Evolutionary conservation across 2,888 invertebrate genomes (phyloP).

Genomic region (Cynaeus angustus): DNA sequence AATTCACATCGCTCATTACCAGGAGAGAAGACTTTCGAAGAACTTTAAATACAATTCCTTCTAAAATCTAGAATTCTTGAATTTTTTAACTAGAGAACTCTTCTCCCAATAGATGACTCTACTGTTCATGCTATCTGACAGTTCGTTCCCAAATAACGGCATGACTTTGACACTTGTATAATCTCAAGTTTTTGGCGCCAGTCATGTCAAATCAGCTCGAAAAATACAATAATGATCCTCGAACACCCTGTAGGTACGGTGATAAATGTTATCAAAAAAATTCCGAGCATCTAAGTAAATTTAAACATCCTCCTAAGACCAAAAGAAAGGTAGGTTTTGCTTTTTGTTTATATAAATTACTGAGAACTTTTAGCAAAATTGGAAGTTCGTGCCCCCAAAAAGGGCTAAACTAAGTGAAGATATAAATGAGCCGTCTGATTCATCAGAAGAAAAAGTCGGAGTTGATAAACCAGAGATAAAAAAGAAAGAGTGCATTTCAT

Average conservation of each 20-base stretch:
- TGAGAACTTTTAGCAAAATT: not conserved
- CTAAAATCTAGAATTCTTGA: too few relatives aligned
- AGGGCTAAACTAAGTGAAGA: constrained; percentile 25
- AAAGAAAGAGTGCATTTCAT: constrained; percentile 24
- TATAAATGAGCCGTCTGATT: not conserved
- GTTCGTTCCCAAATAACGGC: not conserved
- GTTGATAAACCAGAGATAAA: not conserved
- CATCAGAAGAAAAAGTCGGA: constrained; percentile 10
- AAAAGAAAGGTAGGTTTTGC: constrained; percentile 30
- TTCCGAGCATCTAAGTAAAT: constrained; percentile 81
- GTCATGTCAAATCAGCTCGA: constrained; percentile 25
- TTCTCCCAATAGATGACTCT: too few relatives aligned
- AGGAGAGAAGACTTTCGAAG: too few relatives aligned
- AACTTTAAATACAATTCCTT: too few relatives aligned
- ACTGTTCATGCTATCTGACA: too few relatives aligned
- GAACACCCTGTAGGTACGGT: constrained; percentile 85
- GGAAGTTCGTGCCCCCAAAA: not conserved
- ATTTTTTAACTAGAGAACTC: too few relatives aligned
- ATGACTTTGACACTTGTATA: not conserved
- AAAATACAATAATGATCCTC: constrained; percentile 62
- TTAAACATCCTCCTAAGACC: constrained; percentile 73
- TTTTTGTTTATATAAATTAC: not conserved
- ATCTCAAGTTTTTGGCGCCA: not conserved
- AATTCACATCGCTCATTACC: too few relatives aligned
- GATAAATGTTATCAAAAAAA: constrained; percentile 88